phyloP scores from a whole-genome alignment of 2,797 vertebrate species.

The Cygnus olor region DNA sequence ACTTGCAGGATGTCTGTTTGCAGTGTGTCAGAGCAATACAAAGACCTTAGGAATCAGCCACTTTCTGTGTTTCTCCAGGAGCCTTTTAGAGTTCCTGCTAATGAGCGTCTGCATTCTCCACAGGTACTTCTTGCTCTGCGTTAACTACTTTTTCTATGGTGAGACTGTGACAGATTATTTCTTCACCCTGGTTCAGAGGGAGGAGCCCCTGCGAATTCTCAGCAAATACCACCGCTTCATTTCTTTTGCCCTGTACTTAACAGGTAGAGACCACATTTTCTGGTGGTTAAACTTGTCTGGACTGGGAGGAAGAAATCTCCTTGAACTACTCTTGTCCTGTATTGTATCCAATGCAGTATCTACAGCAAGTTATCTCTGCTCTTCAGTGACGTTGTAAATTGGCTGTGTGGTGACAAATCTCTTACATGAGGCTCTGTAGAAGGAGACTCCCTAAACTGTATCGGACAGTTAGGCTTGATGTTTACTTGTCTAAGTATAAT shows the following conservation, averaged over 20 bases:
- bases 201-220: slow-evolving; percentile 95
- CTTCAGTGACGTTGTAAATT: not conserved
- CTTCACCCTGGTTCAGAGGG: slow-evolving; percentile 95
- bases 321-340: not conserved
- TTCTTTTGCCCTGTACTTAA: slow-evolving; percentile 94
- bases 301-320: not conserved
- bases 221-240: slow-evolving; percentile 99
- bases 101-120: accelerated
- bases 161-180: slow-evolving; percentile 98
- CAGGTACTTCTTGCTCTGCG: slow-evolving; percentile 98
- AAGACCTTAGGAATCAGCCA: not conserved
- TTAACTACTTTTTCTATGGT: slow-evolving; percentile 99
- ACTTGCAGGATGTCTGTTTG: not conserved
- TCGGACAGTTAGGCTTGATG: not conserved
- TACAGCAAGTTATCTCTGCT: not conserved
- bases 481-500: not conserved
- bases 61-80: not conserved
- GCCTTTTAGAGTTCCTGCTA: not conserved
- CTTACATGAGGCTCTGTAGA: not conserved
- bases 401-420: not conserved
- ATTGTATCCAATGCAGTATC: not conserved
- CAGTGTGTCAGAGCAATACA: not conserved
- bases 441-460: not conserved
- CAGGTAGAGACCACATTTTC: slow-evolving; percentile 76
- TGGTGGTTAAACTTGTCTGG: not conserved